Evolutionary conservation across 2,113 vertebrate genomes (phyloP).

Genomic region (Hucho hucho): DNA sequence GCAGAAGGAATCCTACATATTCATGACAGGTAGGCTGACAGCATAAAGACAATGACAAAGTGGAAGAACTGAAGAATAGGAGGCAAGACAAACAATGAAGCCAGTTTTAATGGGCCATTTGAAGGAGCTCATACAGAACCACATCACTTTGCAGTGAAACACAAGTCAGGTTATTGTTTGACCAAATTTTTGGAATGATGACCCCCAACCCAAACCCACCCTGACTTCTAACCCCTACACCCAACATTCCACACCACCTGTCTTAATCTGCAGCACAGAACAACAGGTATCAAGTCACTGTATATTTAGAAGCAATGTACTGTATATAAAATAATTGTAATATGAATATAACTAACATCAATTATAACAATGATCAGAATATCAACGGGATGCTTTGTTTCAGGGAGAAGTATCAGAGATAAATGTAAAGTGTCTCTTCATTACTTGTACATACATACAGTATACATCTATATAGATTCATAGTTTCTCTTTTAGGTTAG

Average conservation of each 20-base stretch:
- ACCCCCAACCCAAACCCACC: background rate
- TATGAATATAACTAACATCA: conserved; percentile 45
- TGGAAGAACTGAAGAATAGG: conserved; percentile 29
- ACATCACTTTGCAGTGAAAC: conserved; percentile 63
- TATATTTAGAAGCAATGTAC: conserved; percentile 58
- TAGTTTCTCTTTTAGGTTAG: conserved; percentile 27
- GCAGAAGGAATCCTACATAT: background rate
- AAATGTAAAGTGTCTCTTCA: conserved; percentile 58
- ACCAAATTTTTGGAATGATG: conserved; percentile 21
- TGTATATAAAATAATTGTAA: conserved; percentile 65
- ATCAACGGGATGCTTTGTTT: conserved; percentile 47
- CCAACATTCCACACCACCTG: conserved; percentile 33
- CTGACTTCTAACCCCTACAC: conserved; percentile 25
- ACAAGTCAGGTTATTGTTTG: conserved; percentile 48
- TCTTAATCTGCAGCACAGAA: conserved; percentile 52
- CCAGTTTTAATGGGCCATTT: conserved; percentile 70
- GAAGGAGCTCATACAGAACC: conserved; percentile 63
- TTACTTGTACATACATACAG: conserved; percentile 67
- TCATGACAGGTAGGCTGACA: background rate
- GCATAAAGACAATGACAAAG: background rate
- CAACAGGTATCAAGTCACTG: conserved; percentile 60
- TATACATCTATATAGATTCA: conserved; percentile 47
- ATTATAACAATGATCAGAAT: conserved; percentile 60
- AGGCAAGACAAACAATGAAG: conserved; percentile 59
- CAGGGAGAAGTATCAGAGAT: conserved; percentile 59